These are phyloP conservation scores for Carollia perspicillata DNA, from an alignment of 2,113 vertebrate species.

Conservation along the genomic window DNA sequence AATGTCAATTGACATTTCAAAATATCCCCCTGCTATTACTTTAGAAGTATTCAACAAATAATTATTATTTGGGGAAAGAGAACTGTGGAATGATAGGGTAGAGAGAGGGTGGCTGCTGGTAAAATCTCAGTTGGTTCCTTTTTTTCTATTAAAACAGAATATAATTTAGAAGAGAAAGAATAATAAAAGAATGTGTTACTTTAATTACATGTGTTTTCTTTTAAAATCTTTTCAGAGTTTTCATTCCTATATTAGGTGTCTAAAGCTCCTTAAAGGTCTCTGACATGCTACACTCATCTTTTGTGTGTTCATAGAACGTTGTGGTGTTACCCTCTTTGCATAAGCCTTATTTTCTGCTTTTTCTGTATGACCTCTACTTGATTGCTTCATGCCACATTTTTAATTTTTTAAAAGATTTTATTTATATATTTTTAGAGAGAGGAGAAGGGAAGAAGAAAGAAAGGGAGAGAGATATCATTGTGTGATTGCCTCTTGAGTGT, in stretches of 20 bases:
- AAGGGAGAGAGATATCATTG: no score
- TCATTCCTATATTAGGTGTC: neutral
- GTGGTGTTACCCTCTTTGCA: neutral
- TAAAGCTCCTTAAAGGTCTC: neutral
- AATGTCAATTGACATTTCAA: neutral
- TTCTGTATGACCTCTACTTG: neutral
- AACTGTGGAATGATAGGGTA: neutral
- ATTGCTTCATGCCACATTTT: neutral
- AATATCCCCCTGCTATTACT: neutral
- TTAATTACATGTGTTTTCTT: slow-evolving; percentile 26
- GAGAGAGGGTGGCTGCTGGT: neutral
- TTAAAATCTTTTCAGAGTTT: slow-evolving; percentile 13
- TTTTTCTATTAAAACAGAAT: neutral
- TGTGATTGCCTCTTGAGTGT: no score
- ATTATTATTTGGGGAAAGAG: neutral
- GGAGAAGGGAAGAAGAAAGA: no score
- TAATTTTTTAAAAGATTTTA: neutral
- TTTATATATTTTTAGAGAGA: no score
- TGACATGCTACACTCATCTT: neutral
- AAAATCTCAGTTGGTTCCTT: neutral
- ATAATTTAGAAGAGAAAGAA: neutral
- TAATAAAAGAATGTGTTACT: neutral
- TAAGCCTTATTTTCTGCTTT: neutral
- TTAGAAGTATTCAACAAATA: neutral
- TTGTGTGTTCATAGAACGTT: neutral